These are phyloP conservation scores for Casuarius casuarius DNA, from an alignment of 2,113 vertebrate genomes.

Conservation along the genomic window DNA sequence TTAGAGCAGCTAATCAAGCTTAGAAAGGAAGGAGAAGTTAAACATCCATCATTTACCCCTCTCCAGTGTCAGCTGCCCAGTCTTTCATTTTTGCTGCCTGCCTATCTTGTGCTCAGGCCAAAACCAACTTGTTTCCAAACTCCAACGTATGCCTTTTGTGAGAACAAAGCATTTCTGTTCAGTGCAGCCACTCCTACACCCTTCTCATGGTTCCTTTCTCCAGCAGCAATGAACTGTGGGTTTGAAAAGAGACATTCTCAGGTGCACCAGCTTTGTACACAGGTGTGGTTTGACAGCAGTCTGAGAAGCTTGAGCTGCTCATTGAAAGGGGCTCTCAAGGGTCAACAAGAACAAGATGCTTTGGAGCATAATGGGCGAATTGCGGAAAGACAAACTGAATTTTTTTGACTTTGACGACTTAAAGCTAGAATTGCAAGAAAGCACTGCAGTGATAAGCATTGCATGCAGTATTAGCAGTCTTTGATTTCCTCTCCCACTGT, in stretches of 20 bases:
- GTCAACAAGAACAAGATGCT: neutral
- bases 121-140: slow-evolving; percentile 39
- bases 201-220: neutral
- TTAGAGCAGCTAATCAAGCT: neutral
- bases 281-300: accelerated
- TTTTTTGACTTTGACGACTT: neutral
- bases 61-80: neutral
- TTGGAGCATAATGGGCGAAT: neutral
- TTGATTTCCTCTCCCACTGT: neutral
- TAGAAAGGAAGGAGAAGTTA: neutral
- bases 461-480: accelerated
- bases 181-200: neutral
- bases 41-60: neutral
- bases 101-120: neutral
- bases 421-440: neutral
- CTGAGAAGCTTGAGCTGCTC: accelerated
- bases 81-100: neutral
- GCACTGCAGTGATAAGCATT: neutral
- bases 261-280: neutral
- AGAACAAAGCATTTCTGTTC: slow-evolving; percentile 32
- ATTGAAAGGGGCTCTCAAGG: neutral
- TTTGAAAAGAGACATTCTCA: neutral
- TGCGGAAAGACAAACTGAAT: neutral
- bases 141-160: neutral
- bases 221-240: neutral